These are phyloP conservation scores for Choristoneura fumiferana DNA, from an alignment of 1,140 invertebrate species.

Conservation along the genomic window DNA sequence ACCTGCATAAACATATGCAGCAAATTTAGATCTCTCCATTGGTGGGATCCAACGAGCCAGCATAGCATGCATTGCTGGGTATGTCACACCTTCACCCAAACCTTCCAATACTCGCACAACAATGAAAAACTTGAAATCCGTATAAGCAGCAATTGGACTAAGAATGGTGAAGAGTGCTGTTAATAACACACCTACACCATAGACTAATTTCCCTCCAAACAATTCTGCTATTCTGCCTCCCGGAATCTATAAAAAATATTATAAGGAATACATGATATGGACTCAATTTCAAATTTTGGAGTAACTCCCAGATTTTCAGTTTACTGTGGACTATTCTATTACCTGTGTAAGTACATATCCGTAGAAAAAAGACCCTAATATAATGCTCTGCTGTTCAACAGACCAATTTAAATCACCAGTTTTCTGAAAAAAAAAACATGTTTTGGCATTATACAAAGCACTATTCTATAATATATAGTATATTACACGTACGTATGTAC, in stretches of 20 bases:
- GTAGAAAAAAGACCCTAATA: slow-evolving; percentile 92
- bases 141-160: slow-evolving; percentile 85
- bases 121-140: slow-evolving; percentile 85
- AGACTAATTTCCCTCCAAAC: slow-evolving; percentile 89
- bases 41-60: slow-evolving; percentile 90
- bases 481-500: no score
- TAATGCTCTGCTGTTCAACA: slow-evolving; percentile 87
- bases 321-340: slow-evolving; percentile 12
- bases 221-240: slow-evolving; percentile 90
- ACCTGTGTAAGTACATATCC: slow-evolving; percentile 92
- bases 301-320: no score
- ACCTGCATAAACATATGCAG: slow-evolving; percentile 89
- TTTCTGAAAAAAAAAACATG: slow-evolving; percentile 68
- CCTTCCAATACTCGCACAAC: slow-evolving; percentile 90
- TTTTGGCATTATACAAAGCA: slow-evolving; percentile 2
- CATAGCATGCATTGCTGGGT: slow-evolving; percentile 91
- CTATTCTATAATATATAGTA: no score
- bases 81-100: slow-evolving; percentile 91
- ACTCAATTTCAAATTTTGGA: no score
- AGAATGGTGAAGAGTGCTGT: slow-evolving; percentile 88
- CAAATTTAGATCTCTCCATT: slow-evolving; percentile 88
- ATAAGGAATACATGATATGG: no score
- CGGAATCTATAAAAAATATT: slow-evolving; percentile 78
- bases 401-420: slow-evolving; percentile 89
- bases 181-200: slow-evolving; percentile 87